A percentile compares a stretch with the other conserved stretches of the same genome.
Conservation (phyloP, 2,113 vertebrate species). For the Pelecanus crispus region DNA sequence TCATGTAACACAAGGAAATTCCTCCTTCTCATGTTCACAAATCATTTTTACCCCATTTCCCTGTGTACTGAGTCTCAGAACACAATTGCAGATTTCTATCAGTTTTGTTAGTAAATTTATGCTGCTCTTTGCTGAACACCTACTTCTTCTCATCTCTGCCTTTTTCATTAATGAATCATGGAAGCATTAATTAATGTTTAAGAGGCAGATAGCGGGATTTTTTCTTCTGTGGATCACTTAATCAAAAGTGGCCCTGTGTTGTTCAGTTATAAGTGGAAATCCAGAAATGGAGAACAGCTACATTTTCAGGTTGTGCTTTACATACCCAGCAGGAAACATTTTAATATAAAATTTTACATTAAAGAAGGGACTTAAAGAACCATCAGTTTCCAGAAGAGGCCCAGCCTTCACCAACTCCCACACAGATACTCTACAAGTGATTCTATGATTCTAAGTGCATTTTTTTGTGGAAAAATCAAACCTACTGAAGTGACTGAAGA, state of each 20-base stretch:
- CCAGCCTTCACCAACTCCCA: not conserved
- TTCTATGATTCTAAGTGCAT: too few species aligned
- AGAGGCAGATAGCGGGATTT: not conserved
- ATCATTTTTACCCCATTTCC: not conserved
- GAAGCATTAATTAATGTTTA: slow-evolving; percentile 14
- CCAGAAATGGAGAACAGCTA: not conserved
- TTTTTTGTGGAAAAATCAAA: not conserved
- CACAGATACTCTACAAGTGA: not conserved
- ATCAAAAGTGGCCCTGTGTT: not conserved
- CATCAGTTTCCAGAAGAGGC: not conserved
- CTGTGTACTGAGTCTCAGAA: not conserved
- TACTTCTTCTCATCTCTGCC: not conserved
- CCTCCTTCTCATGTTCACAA: not conserved
- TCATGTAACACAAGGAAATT: not conserved
- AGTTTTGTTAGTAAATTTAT: not conserved
- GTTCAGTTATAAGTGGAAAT: not conserved
- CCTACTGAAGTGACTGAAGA: not conserved
- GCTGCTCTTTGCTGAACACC: not conserved
- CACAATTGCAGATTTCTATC: not conserved
- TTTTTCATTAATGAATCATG: not conserved
- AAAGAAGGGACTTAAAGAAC: not conserved
- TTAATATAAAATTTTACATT: not conserved
- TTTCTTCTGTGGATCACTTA: not conserved
- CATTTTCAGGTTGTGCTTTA: not conserved
- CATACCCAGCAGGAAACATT: not conserved